Evolutionary conservation across 2,888 invertebrate genomes (phyloP).

Genomic region (Hipparchia sbordonii): DNA sequence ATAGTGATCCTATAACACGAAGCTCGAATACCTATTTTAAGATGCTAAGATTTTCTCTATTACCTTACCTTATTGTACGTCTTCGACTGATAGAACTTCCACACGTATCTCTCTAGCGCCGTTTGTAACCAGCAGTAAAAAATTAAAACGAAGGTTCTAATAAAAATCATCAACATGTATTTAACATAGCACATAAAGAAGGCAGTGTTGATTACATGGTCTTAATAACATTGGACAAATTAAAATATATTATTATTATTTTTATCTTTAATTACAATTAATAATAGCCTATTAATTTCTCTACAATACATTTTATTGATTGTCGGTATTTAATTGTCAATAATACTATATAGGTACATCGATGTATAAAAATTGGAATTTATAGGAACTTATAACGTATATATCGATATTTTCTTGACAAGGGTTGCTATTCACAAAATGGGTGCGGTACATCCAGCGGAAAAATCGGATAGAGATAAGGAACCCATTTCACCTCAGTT

Average conservation of each 20-base stretch:
- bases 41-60: too few species aligned
- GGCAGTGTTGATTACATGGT: conserved; percentile 45
- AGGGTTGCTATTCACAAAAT: not conserved
- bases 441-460: too few species aligned
- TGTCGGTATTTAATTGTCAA: conserved; percentile 17
- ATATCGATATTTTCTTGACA: conserved; percentile 20
- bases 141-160: conserved; percentile 1
- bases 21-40: too few species aligned
- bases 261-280: conserved; percentile 26
- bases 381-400: conserved; percentile 43
- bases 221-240: conserved; percentile 32
- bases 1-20: too few species aligned
- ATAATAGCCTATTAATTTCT: conserved; percentile 14
- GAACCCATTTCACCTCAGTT: too few species aligned
- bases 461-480: too few species aligned
- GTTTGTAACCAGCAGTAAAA: not conserved
- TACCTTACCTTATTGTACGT: too few species aligned
- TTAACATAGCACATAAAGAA: conserved; percentile 45
- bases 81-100: too few species aligned
- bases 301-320: conserved; percentile 19
- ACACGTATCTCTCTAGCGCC: too few species aligned
- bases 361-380: conserved; percentile 44
- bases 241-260: conserved; percentile 24
- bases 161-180: conserved; percentile 42
- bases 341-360: conserved; percentile 30